Conservation (phyloP, 2,888 invertebrate species). For the Synanthedon andrenaeformis region DNA sequence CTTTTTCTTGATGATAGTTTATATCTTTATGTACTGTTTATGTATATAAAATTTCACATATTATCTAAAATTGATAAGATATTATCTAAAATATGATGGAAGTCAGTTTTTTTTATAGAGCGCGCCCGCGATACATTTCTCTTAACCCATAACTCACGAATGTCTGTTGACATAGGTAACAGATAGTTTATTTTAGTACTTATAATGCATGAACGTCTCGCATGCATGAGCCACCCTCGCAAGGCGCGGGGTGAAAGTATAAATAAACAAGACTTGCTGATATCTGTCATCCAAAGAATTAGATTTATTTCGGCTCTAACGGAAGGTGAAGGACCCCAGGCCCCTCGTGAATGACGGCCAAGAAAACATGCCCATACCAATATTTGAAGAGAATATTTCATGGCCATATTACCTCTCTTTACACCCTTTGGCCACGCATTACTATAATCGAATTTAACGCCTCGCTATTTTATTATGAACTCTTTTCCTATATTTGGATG, state of each 20-base stretch:
- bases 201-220: conserved; percentile 41
- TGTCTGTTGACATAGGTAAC: conserved; percentile 42
- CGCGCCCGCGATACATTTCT: no score
- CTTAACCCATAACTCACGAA: conserved; percentile 9
- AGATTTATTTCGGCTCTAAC: conserved; percentile 63
- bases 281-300: conserved; percentile 67
- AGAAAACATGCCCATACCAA: conserved; percentile 23
- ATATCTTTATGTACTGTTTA: no score
- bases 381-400: conserved; percentile 30
- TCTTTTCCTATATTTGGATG: neutral
- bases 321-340: conserved; percentile 58
- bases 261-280: conserved; percentile 69
- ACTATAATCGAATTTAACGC: neutral
- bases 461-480: neutral
- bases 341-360: conserved; percentile 31
- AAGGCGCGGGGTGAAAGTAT: conserved; percentile 53
- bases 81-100: no score
- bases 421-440: neutral
- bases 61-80: no score
- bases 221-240: conserved; percentile 56
- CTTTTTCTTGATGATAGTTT: no score
- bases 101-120: no score
- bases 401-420: conserved; percentile 9
- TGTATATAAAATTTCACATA: no score
- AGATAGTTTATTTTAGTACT: conserved; percentile 57